These are phyloP conservation scores for Aix galericulata DNA, from an alignment of 2,113 vertebrate genomes.

Conservation along the genomic window DNA sequence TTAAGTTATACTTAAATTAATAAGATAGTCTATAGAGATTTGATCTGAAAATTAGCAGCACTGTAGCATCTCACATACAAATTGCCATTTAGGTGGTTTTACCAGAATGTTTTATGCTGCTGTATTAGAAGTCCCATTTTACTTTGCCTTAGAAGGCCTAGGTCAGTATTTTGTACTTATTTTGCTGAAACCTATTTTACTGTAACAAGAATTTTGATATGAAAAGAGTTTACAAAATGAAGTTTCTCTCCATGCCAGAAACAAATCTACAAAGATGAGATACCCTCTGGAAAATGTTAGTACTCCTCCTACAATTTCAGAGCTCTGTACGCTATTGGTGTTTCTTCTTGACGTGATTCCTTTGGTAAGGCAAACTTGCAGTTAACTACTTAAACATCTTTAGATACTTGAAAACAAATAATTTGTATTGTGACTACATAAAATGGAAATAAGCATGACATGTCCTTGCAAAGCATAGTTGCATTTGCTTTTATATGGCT, in stretches of 20 bases:
- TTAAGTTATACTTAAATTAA: neutral
- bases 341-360: slow-evolving; percentile 95
- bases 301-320: slow-evolving; percentile 79
- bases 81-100: neutral
- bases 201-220: neutral
- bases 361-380: slow-evolving; percentile 79
- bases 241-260: slow-evolving; percentile 27
- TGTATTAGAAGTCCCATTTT: neutral
- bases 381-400: neutral
- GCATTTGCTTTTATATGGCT: neutral
- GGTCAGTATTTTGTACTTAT: neutral
- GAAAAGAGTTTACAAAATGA: neutral
- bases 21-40: neutral
- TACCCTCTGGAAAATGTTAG: slow-evolving; percentile 20
- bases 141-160: neutral
- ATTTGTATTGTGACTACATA: neutral
- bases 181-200: neutral
- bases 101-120: neutral
- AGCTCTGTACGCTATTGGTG: slow-evolving; percentile 88
- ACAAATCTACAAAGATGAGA: slow-evolving; percentile 60
- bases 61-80: neutral
- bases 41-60: neutral
- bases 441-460: neutral
- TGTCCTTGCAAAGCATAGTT: neutral
- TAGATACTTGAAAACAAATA: neutral